Base-by-base conservation (phyloP, 1,140 invertebrate species). In the Caenorhabditis latens region DNA sequence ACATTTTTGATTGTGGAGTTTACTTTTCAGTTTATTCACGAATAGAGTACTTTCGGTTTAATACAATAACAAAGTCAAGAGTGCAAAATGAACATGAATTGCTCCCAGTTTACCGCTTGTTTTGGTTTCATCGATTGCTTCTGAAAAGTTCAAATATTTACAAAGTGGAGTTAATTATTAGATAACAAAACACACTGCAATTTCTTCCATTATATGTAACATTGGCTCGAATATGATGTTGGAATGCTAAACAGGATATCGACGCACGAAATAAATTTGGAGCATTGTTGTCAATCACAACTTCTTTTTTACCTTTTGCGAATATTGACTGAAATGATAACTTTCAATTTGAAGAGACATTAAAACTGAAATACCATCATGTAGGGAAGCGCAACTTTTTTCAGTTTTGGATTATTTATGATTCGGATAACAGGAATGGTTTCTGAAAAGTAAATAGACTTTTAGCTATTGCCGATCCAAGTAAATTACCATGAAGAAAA, bases 161-260 rank as follows among this genome's bases (percentile, higher is more conserved):
- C 0, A 32, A 32, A 32, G 50, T 50, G 4, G 9, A 11, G 9
- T 9, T 50, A 3, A 14, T 3, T 3, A 53, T n/a, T n/a, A n/a
- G n/a, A n/a, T 14, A 8, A 53, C 5, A n/a, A n/a, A n/a, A 58
- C 57, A 5, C 21, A 21, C 57, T 58, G 57, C 57, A 58, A 58
- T 58, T 58, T 4, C 21, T 58, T 58, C 57, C 57, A n/a, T 58
- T 58, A n/a, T 58, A 58, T 8, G 57, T 58, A 9, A 58, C 57
- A 58, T 58, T 58, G 5, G 19, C 57, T 9, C 21, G 4, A n/a
- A 58, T 58, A 5, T 58, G 16, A 9, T 8, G 8, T n/a, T 58
- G 57, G n/a, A 58, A 58, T n/a, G 57, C 57, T 21, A 58, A n/a
- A 58, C 57, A 58, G n/a, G 57, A 58, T n/a, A 58, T 58, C 19